Evolutionary conservation across 2,888 invertebrate species (phyloP), one percentile per base, ranked within the genome.

Genomic region (Pyrrhopygopsis socrates): DNA sequence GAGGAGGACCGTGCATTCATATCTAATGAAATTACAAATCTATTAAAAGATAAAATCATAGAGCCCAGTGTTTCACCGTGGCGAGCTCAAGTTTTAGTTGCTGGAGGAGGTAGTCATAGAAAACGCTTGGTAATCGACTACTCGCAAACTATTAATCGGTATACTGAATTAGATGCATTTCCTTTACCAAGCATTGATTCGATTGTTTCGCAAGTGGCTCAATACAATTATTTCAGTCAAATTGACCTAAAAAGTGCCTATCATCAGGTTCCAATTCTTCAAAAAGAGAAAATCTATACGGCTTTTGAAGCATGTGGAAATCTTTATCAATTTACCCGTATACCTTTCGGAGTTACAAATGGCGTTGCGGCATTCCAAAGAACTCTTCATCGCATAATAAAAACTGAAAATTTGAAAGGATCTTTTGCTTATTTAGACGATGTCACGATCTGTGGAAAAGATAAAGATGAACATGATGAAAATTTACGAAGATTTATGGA

Each of bases 41-140:
- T 85, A 50, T 24, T 81, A 41, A 45, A 65, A 27, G 77, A 77
- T 9, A 60, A 74, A 0, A 45, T 85, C 11, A 77, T 85, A 68
- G 81, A 85, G 67, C 54, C 73, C 9, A 90, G 89, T 60, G 54
- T 38, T 15, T 90, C 88, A 24, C 87, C 91, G 0, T 88, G 88
- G 89, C 38, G 89, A 18, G 87, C 89, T 1, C 93, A 94, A 83
- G 93, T 91, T 24, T 74, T 93, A 24, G 70, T 92, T 15, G 67
- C 87, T 34, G 81, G 11, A 34, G 83, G 78, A 24, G 86, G 80
- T 11, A 79, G 63, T 29, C 93, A 94, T 70, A 85, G 86, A 68
- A 92, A 91, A 34, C 54, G 91, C 38, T 84, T 89, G 82, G 92
- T 91, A 3, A 88, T 93, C 15, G 92, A 94, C 54, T 94, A 93